Evolutionary conservation across 2,888 invertebrate genomes (phyloP).

Genomic region (Xanthia icteritia): DNA sequence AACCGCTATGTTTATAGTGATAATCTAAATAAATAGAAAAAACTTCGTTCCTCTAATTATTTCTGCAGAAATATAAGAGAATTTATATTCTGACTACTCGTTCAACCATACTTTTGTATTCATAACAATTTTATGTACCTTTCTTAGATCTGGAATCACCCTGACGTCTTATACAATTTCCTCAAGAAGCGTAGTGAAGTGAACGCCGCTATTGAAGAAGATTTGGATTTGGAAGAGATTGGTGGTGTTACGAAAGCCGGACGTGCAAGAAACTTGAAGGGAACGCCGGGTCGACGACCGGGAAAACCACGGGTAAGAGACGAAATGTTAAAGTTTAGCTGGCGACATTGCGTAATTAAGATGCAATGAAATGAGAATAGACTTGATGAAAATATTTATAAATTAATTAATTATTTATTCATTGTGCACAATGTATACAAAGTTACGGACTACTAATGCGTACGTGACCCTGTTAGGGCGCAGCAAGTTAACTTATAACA

Average conservation of each 20-base stretch:
- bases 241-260: constrained; percentile 89
- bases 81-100: neutral
- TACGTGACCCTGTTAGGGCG: no score
- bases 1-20: neutral
- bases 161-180: constrained; percentile 97
- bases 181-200: constrained; percentile 95
- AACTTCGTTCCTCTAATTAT: neutral
- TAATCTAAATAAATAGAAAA: neutral
- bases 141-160: constrained; percentile 97
- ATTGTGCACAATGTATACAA: neutral
- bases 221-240: constrained; percentile 95
- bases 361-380: neutral
- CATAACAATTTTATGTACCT: constrained; percentile 1
- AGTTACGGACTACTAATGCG: no score
- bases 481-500: neutral
- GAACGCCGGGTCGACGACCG: constrained; percentile 69
- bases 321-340: neutral
- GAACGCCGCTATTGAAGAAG: constrained; percentile 92
- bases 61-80: neutral
- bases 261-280: constrained; percentile 77
- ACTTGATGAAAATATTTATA: neutral
- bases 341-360: neutral
- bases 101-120: neutral
- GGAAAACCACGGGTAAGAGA: constrained; percentile 78
- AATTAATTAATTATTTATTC: neutral